Base-by-base conservation (phyloP, 2,888 invertebrate genomes). In the Diarsia mendica region DNA sequence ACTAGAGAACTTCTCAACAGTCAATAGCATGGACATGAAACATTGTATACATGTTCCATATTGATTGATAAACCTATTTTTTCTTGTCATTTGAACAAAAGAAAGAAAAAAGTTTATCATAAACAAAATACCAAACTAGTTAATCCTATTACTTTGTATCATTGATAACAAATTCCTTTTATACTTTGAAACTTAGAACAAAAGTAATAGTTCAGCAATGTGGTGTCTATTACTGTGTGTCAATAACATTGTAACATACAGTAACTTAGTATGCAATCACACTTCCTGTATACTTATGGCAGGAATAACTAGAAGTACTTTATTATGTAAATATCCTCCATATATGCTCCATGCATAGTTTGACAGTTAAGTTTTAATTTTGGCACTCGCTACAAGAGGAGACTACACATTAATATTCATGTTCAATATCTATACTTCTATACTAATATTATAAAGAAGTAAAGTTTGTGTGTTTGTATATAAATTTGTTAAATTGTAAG, bases 261-360 rank as follows among this genome's bases (percentile, higher is more conserved):
- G 64, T 51, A 48, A 61, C 55, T 80, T 76, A 78, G 65, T 77
- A 81, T 87, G 68, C 77, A 81, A 70, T 72, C 77, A 71, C 20
- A 79, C 86, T 85, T 86, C 81, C 75, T 74, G 75, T 78, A 28
- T 60, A 53, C 72, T 67, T 78, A 67, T 72, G 77, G 69, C 20
- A 68, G 81, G 69, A 64, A 79, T 53, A 15, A 61, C 72, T 60
- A 53, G 10, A 77, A 79, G 63, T 83, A 85, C 65, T 78, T 74
- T 78, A 80, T 74, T 87, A 87, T 87, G 83, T 70, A 79, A 85
- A 87, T 85, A 72, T 13, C 61, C 49, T 65, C 77, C 74, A 51
- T 76, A 51, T 55, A 66, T 55, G 74, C 60, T 76, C 48, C 51
- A 66, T 55, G 74, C 60, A 60, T 60, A n/a, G 48, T 68, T 51